Conservation (phyloP, 2,888 invertebrate genomes). For the Exephanes ischioxanthus region DNA sequence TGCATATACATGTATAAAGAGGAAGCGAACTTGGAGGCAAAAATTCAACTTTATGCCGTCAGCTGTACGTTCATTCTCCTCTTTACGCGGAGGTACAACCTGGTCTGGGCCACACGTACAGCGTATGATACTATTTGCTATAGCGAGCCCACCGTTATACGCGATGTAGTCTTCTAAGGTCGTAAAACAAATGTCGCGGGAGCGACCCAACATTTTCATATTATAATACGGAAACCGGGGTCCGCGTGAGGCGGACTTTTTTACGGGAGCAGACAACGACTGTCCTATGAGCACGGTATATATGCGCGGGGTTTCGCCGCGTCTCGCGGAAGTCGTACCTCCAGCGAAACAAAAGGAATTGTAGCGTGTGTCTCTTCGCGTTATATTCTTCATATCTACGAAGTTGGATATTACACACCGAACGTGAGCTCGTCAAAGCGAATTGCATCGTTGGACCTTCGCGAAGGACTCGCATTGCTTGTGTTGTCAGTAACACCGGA, state of each 20-base stretch:
- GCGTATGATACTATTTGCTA: constrained; percentile 6
- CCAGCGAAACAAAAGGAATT: neutral
- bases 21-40: constrained; percentile 5
- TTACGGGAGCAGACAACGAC: constrained; percentile 31
- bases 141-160: neutral
- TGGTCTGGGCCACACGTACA: neutral
- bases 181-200: constrained; percentile 53
- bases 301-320: neutral
- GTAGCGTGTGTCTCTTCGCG: neutral
- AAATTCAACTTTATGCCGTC: constrained; percentile 16
- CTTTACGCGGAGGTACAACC: neutral
- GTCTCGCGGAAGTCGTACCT: neutral
- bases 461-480: neutral
- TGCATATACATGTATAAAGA: neutral
- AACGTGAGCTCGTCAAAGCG: constrained; percentile 1
- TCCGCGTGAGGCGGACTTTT: constrained; percentile 9
- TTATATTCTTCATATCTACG: neutral
- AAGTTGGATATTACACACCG: neutral
- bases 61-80: constrained; percentile 1
- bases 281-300: neutral
- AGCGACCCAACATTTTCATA: constrained; percentile 57
- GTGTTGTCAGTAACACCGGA: neutral
- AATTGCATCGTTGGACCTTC: constrained; percentile 1
- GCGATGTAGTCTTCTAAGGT: constrained; percentile 28
- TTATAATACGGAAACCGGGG: constrained; percentile 45